Evolutionary conservation across 2,113 vertebrate genomes (phyloP), one percentile per base, ranked within the genome.

Genomic region (Dasyprocta punctata): DNA sequence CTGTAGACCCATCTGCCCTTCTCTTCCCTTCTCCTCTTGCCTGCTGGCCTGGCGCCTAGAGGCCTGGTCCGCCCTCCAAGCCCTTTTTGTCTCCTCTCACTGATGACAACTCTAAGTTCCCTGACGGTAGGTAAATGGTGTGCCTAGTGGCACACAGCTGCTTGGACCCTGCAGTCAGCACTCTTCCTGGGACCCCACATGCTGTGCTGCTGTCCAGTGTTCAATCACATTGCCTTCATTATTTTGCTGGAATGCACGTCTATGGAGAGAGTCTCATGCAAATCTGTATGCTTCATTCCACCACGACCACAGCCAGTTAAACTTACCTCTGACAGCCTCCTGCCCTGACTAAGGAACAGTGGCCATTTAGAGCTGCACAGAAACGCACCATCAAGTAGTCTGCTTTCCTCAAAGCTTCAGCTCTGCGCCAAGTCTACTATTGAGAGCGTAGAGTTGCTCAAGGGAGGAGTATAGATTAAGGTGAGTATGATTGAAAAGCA

Each of bases 231-330:
- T 73, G 65, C 38, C 60, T 95, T 77, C 54, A 89, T 95, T 94
- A 77, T 91, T 95, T 58, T n/a, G 93, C 89, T 97, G 85, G 95
- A 75, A 71, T 26, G 54, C 28, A 83, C 9, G 0, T 58, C 71
- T 38, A 22, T 73, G 47, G 26, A 54, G 33, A 83, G 47, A 88
- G 30, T 41, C 71, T 54, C 61, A 65, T 65, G 41, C 38, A 78
- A 61, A 84, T 38, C 85, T 33, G 41, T 54, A 0, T 8, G 61
- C 44, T 73, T 60, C 84, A 28, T 44, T 94, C 77, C 41, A 58
- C 28, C 47, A 75, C 10, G 47, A 56, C 7, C 54, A 38, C 13
- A 6, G 24, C n/a, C 67, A 71, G 47, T 83, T 83, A 86, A 86
- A 82, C 28, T 92, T 73, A 77, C 82, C 81, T 86, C 60, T 61